Conservation (phyloP, 2,113 vertebrate species). For the Oriolus oriolus region DNA sequence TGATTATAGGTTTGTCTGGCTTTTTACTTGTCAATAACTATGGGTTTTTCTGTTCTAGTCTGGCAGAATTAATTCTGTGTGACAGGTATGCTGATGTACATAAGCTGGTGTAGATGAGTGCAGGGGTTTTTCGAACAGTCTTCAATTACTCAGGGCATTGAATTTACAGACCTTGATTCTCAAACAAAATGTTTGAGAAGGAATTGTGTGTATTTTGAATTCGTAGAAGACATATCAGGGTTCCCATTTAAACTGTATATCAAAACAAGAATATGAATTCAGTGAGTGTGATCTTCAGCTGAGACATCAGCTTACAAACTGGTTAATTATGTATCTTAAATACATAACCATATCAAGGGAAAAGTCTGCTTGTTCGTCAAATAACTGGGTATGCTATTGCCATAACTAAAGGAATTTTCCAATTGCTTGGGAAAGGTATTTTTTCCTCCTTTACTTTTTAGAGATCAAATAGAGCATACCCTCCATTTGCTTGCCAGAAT, state of each 20-base stretch:
- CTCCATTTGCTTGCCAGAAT: neutral
- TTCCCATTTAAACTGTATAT: neutral
- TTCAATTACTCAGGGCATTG: neutral
- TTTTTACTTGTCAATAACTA: neutral
- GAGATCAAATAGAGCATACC: neutral
- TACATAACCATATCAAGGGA: neutral
- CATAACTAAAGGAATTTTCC: neutral
- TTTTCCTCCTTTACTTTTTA: neutral
- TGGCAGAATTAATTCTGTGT: neutral
- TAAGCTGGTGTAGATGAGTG: neutral
- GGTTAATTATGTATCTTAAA: constrained; percentile 12
- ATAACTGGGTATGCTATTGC: neutral
- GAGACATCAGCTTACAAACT: constrained; percentile 21
- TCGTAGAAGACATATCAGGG: neutral
- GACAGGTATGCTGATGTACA: neutral
- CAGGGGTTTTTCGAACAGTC: neutral
- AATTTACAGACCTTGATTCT: neutral
- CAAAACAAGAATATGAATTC: neutral
- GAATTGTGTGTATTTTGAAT: neutral
- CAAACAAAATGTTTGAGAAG: neutral
- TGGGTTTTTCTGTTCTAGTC: neutral
- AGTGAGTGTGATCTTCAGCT: neutral
- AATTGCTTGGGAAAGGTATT: neutral
- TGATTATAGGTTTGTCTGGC: neutral
- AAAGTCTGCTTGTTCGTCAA: neutral